Conservation (phyloP, 2,888 invertebrate species). For the Cataglyphis livida region DNA sequence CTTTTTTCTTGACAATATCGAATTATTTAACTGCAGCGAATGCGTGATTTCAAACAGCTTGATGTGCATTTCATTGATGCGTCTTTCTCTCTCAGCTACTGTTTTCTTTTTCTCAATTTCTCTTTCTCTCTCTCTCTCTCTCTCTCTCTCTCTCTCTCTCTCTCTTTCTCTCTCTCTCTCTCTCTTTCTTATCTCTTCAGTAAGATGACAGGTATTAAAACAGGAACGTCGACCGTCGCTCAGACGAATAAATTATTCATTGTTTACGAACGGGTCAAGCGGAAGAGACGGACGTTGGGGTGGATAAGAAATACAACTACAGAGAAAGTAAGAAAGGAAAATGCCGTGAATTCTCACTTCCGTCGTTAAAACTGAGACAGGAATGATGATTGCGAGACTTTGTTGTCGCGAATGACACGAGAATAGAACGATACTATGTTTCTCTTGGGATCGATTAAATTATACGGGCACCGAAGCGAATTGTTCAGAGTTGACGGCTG, state of each 20-base stretch:
- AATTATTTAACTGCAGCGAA: conserved; percentile 46
- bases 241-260: conserved; percentile 72
- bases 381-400: conserved; percentile 35
- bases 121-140: neutral
- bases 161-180: neutral
- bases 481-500: conserved; percentile 16
- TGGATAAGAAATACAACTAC: conserved; percentile 64
- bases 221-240: conserved; percentile 51
- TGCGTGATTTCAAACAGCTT: conserved; percentile 23
- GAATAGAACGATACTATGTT: conserved; percentile 57
- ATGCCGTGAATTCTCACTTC: conserved; percentile 60
- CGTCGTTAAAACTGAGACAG: conserved; percentile 67
- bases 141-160: neutral
- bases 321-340: conserved; percentile 19
- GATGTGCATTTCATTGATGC: conserved; percentile 22
- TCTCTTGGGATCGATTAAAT: conserved; percentile 33
- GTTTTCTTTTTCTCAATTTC: neutral
- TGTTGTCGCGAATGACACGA: conserved; percentile 21
- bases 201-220: conserved; percentile 18
- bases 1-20: conserved; percentile 37
- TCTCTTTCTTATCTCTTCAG: neutral
- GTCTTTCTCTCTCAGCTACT: neutral
- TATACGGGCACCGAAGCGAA: neutral
- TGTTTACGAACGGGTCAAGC: conserved; percentile 66
- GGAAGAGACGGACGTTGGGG: conserved; percentile 42